Evolutionary conservation across 2,113 vertebrate species (phyloP), one percentile per base, ranked within the genome.

Genomic region (Cavia aperea): DNA sequence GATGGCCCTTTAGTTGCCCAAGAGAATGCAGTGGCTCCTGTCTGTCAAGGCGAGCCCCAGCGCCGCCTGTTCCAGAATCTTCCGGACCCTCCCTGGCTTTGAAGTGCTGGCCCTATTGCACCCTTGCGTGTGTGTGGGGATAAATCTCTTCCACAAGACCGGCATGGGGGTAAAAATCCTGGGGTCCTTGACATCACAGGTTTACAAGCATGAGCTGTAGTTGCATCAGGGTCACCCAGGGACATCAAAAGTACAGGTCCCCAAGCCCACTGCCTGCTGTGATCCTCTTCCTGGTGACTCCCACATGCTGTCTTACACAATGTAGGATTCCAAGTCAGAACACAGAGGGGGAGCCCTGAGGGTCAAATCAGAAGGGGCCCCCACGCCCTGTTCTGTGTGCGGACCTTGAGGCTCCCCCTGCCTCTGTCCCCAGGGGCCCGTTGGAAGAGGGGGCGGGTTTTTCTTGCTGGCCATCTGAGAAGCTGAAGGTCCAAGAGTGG

Each of bases 71-170:
- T 58, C 56, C 56, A 58, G 56, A 36, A 13, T 84, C 54, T 85
- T 72, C 56, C 1, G 9, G 39, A n/a, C 23, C 21, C 29, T 79
- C 29, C 5, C 26, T 51, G 86, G 62, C 79, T 81, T 81, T 5
- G 0, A 43, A 65, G 33, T 56, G 58, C 75, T 77, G 56, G 19
- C 81, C 70, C 31, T 77, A 29, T 54, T 31, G 19, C 7, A 84
- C 21, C 18, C 21, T n/a, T 2, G 60, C 11, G 16, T 83, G 2
- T 19, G 63, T 58, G 54, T 5, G 0, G 11, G 13, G 16, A 0
- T 33, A 2, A 10, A 75, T 31, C 62, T 56, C 43, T 39, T 70
- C 46, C 26, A 43, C 29, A 23, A 33, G 66, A 14, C 46, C 21
- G 26, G 68, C 10, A 1, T 21, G 65, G 81, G 77, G 39, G 13